A percentile compares a stretch with the other conserved stretches of the same genome.
phyloP scores from a whole-genome alignment of 2,797 vertebrate species.

The Garrulus glandarius region DNA sequence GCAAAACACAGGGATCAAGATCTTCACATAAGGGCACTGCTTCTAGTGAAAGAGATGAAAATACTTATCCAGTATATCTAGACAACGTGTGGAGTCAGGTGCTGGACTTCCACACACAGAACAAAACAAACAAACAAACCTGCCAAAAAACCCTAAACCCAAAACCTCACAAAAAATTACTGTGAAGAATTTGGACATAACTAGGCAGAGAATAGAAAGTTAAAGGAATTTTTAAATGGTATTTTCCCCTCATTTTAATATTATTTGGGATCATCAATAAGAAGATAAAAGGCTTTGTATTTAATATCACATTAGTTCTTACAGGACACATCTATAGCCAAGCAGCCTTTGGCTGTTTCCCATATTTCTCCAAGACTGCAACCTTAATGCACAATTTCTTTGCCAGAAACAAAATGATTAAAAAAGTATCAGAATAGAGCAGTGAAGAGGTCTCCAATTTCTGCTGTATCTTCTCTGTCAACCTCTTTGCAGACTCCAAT shows the following conservation, averaged over 20 bases:
- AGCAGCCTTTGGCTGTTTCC: not conserved
- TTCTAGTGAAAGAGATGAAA: not conserved
- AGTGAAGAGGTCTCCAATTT: constrained; percentile 39
- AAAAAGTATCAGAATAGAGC: constrained; percentile 6
- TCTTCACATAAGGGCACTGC: not conserved
- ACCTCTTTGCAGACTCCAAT: not conserved
- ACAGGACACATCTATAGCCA: not conserved
- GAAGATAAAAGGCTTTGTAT: not conserved
- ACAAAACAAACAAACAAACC: not conserved
- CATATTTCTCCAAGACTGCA: not conserved
- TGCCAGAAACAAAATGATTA: constrained; percentile 19
- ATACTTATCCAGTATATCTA: not conserved
- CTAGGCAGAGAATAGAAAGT: not conserved
- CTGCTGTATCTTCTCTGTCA: constrained; percentile 30
- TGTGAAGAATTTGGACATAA: not conserved
- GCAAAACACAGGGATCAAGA: not conserved
- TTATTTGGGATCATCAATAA: not conserved
- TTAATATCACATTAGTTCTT: not conserved
- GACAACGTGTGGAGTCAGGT: not conserved
- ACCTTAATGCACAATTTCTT: not conserved
- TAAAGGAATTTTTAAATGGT: not conserved
- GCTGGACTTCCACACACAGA: not conserved
- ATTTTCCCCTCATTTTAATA: not conserved
- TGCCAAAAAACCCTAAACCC: too few species aligned
- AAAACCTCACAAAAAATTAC: not conserved